Conservation (phyloP, 2,888 invertebrate genomes). For the Muscina levida region DNA sequence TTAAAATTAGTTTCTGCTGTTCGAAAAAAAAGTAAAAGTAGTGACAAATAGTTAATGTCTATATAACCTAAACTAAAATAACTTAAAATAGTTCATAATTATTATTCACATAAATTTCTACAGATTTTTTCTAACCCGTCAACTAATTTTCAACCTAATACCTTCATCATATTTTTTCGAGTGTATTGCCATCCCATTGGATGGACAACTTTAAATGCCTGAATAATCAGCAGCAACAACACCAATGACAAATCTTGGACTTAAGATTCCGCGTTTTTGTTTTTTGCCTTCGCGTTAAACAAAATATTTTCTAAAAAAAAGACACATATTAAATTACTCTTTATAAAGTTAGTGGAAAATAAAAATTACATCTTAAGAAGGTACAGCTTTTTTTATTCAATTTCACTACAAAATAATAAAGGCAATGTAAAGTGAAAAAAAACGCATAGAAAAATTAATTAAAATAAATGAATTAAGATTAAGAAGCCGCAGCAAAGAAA, state of each 20-base stretch:
- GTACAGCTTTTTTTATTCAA: slow-evolving; percentile 16
- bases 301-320: too few species aligned
- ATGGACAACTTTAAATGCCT: slow-evolving; percentile 21
- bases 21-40: too few species aligned
- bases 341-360: slow-evolving; percentile 6
- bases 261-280: background rate
- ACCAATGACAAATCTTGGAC: slow-evolving; percentile 12
- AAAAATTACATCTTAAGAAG: slow-evolving; percentile 40
- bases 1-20: too few species aligned
- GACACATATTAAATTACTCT: slow-evolving; percentile 23
- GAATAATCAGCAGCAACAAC: slow-evolving; percentile 24
- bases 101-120: background rate
- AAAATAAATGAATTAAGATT: slow-evolving; percentile 59
- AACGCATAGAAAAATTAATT: slow-evolving; percentile 48
- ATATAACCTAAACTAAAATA: too few species aligned
- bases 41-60: too few species aligned
- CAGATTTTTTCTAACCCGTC: background rate
- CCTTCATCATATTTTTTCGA: too few species aligned
- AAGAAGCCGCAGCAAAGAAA: slow-evolving; percentile 2
- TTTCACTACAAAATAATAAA: slow-evolving; percentile 15
- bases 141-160: background rate
- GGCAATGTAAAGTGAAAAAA: background rate
- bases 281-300: background rate
- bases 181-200: background rate
- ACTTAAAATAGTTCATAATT: too few species aligned